These are phyloP conservation scores for Oithona nana DNA, from an alignment of 2,888 invertebrate species.

Conservation along the genomic window DNA sequence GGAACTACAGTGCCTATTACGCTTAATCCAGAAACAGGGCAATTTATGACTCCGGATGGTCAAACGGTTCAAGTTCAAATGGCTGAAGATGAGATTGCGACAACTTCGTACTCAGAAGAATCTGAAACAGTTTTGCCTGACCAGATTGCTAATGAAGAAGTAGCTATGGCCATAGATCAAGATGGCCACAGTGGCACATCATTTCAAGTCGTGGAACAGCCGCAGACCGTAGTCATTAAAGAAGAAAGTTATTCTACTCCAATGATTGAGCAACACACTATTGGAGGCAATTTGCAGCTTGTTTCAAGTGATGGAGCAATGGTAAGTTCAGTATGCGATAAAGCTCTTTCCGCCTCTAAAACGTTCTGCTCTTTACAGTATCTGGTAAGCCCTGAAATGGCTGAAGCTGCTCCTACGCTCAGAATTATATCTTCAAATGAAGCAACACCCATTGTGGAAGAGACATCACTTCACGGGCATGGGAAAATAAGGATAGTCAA, in stretches of 20 bases:
- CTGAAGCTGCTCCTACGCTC: neutral
- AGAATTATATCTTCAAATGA: neutral
- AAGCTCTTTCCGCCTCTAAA: too few relatives aligned
- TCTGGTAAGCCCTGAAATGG: neutral
- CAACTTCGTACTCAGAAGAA: neutral
- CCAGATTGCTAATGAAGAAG: neutral
- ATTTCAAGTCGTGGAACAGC: neutral
- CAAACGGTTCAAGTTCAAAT: neutral
- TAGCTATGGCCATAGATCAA: too few relatives aligned
- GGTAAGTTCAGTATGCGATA: neutral
- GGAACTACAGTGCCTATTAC: neutral
- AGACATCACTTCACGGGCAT: too few relatives aligned
- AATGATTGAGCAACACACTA: neutral
- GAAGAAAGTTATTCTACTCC: neutral
- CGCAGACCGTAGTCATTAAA: neutral
- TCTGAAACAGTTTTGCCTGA: neutral
- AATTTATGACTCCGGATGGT: conserved; percentile 1
- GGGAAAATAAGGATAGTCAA: neutral
- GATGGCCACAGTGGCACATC: neutral
- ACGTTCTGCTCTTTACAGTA: neutral
- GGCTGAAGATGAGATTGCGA: neutral
- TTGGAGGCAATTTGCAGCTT: neutral
- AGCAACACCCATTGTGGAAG: neutral
- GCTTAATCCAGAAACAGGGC: neutral
- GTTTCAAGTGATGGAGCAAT: neutral